These are phyloP conservation scores for Diachrysia chrysitis DNA, from an alignment of 2,888 invertebrate genomes.

Conservation along the genomic window DNA sequence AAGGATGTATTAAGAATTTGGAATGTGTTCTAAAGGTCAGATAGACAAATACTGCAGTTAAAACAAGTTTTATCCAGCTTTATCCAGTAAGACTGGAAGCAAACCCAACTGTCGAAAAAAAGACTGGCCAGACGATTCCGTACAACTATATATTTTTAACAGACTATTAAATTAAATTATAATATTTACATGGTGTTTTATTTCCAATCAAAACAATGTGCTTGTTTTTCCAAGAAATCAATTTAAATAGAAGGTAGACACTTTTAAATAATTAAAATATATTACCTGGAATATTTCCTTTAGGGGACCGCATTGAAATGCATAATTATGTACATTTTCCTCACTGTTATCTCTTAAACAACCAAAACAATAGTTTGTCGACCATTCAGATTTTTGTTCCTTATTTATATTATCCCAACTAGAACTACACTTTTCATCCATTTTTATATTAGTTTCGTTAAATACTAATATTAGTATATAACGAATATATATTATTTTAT, in stretches of 20 bases:
- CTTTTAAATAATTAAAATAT: neutral
- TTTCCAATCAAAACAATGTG: too few species aligned
- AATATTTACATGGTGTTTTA: too few species aligned
- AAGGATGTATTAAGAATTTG: neutral
- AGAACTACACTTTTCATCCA: slow-evolving; percentile 26
- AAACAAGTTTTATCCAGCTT: neutral
- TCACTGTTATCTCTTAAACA: slow-evolving; percentile 69
- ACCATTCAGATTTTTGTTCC: slow-evolving; percentile 20
- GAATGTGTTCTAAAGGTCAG: neutral
- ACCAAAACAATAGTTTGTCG: slow-evolving; percentile 66
- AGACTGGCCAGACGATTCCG: neutral
- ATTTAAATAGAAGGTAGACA: neutral
- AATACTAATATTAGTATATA: neutral
- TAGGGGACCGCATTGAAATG: slow-evolving; percentile 66
- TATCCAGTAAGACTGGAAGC: neutral
- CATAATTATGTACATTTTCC: slow-evolving; percentile 59
- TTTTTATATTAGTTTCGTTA: slow-evolving; percentile 7
- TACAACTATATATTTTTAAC: too few species aligned
- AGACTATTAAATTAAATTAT: too few species aligned
- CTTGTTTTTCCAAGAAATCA: neutral
- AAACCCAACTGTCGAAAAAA: neutral
- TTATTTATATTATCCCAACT: neutral
- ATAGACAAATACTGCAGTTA: neutral
- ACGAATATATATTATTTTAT: too few species aligned
- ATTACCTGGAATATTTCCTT: slow-evolving; percentile 76